Evolutionary conservation across 1,140 invertebrate genomes (phyloP), one percentile per base, ranked within the genome.

Genomic region (Philopotamus ludificatus): DNA sequence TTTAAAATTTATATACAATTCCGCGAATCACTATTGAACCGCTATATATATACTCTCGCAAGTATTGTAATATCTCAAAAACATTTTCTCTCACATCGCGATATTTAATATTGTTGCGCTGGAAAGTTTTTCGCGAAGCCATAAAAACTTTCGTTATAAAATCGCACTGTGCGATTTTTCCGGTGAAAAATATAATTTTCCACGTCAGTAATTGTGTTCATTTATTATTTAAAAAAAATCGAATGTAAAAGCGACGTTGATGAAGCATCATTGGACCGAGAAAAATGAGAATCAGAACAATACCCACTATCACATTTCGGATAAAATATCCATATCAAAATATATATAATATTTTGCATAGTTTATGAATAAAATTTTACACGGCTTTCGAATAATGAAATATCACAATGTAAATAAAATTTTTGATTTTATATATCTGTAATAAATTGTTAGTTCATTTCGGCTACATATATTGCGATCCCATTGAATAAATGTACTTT

Each of bases 211-310:
- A 62, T 62, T 62, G 60, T 26, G 39, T 25, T 62, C 60, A 62
- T 62, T 62, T 62, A 62, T 62, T 62, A 62, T 62, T 50, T 62
- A 57, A 57, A 57, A 57, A 41, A 22, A 57, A 39, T 57, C 42
- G 34, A n/a, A 60, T 60, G 28, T 44, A 59, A 39, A 22, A 50
- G 44, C 44, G 58, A 60, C 58, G 42, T 26, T 60, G 58, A 60
- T 60, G 49, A 60, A 60, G 58, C 45, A 47, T 8, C 23, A 25
- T 44, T 15, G 23, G 26, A 20, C 2, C 20, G 41, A 60, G 58
- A 60, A 42, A 60, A 49, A 60, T 49, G n/a, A n/a, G n/a, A n/a
- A n/a, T n/a, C n/a, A n/a, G n/a, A n/a, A n/a, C n/a, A n/a, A n/a
- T n/a, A n/a, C n/a, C n/a, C n/a, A n/a, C n/a, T n/a, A n/a, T n/a